Conservation (phyloP, 2,113 vertebrate genomes). For the Microtus ochrogaster region DNA sequence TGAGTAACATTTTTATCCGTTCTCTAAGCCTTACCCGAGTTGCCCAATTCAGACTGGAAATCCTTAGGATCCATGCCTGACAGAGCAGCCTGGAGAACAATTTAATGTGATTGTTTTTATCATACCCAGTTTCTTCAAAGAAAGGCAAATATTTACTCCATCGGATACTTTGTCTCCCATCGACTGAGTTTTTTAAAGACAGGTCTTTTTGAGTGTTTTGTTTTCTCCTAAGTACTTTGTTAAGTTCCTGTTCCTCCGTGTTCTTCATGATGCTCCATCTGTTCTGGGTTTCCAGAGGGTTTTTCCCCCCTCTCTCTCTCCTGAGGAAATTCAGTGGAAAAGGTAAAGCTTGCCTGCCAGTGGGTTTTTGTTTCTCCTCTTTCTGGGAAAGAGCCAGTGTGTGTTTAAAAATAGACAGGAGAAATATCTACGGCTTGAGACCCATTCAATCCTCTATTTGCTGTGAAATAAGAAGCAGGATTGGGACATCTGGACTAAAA, state of each 20-base stretch:
- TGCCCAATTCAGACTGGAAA: conserved; percentile 40
- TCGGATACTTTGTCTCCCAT: conserved; percentile 77
- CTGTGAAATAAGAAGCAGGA: conserved; percentile 71
- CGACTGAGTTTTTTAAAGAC: conserved; percentile 71
- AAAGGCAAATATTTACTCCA: conserved; percentile 83
- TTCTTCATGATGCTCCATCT: conserved; percentile 79
- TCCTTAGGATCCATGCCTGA: conserved; percentile 14
- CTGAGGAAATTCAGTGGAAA: conserved; percentile 79
- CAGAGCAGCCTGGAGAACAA: conserved; percentile 64
- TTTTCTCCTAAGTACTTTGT: conserved; percentile 76
- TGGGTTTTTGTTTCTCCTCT: conserved; percentile 76
- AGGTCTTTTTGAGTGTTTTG: conserved; percentile 69
- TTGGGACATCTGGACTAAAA: conserved; percentile 79
- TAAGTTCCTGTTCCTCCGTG: conserved; percentile 72
- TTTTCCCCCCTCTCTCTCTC: neutral
- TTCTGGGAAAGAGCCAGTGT: conserved; percentile 73
- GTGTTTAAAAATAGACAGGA: conserved; percentile 79
- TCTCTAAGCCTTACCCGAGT: conserved; percentile 43
- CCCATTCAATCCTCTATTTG: conserved; percentile 79
- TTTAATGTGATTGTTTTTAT: conserved; percentile 67
- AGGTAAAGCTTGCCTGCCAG: conserved; percentile 77
- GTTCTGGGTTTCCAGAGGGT: conserved; percentile 72
- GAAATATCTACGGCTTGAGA: conserved; percentile 74
- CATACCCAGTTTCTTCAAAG: conserved; percentile 77
- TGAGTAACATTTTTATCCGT: conserved; percentile 48